Conservation (phyloP, 2,113 vertebrate species). For the Triplophysa siluroides region DNA sequence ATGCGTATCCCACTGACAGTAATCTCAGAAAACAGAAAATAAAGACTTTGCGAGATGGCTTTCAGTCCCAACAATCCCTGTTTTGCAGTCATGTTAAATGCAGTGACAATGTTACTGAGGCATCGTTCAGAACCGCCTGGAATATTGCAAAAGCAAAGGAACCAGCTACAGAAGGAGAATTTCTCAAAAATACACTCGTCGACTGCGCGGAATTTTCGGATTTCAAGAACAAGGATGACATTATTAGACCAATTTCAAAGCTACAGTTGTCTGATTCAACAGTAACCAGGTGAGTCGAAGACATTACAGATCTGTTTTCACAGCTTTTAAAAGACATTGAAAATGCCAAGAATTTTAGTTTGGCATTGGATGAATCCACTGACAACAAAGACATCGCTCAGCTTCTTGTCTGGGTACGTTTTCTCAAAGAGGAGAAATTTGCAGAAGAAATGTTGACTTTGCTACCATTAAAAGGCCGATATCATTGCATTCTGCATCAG, state of each 20-base stretch:
- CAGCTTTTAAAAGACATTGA: constrained; percentile 5
- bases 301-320: background rate
- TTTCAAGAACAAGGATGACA: constrained; percentile 9
- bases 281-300: background rate
- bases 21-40: background rate
- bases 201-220: background rate
- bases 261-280: background rate
- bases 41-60: background rate
- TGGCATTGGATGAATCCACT: background rate
- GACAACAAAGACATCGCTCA: background rate
- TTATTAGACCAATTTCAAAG: background rate
- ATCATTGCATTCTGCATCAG: background rate
- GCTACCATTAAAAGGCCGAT: background rate
- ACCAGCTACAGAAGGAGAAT: constrained; percentile 10
- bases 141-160: constrained; percentile 14
- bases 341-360: background rate
- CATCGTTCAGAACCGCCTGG: background rate
- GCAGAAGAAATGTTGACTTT: background rate
- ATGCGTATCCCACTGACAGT: background rate
- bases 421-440: background rate
- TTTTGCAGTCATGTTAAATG: too few species aligned
- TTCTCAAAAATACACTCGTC: background rate
- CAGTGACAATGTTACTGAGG: background rate
- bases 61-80: too few species aligned
- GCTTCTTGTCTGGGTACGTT: background rate